Conservation (phyloP, 2,888 invertebrate genomes). For the Mythimna impura region DNA sequence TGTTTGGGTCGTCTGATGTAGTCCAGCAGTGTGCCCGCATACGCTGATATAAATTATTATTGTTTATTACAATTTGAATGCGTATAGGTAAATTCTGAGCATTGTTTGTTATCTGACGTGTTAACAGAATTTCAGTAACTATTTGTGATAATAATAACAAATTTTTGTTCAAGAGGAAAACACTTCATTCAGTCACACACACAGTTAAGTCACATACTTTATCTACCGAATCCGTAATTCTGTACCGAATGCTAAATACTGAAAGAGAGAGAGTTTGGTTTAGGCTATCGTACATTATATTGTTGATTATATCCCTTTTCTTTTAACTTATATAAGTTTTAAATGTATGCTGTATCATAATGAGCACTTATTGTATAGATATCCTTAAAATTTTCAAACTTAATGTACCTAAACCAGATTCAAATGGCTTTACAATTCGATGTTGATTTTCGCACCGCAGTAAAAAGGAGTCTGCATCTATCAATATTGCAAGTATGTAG, state of each 20-base stretch:
- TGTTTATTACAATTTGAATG: conserved; percentile 10
- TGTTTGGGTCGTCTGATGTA: not conserved
- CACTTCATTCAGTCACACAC: not conserved
- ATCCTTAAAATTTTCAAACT: not conserved
- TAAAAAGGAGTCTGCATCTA: conserved; percentile 1
- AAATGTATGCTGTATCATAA: not conserved
- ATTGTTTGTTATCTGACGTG: conserved; percentile 5
- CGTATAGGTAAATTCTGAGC: not conserved
- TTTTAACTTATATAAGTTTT: not conserved
- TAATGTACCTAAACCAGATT: not conserved
- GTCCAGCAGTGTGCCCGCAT: not conserved
- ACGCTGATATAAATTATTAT: not conserved
- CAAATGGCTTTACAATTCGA: not conserved
- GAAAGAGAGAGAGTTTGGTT: not conserved
- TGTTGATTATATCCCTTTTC: not conserved
- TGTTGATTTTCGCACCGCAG: not conserved
- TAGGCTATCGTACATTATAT: not conserved
- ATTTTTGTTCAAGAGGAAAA: not conserved
- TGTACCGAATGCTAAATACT: not conserved
- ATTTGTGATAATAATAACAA: not conserved
- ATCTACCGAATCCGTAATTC: not conserved
- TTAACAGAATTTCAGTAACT: not conserved
- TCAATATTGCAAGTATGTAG: conserved; percentile 13
- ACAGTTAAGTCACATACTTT: not conserved
- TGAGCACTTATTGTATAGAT: not conserved